phyloP scores from a whole-genome alignment of 1,140 invertebrate species.

The Drosophila tani region DNA sequence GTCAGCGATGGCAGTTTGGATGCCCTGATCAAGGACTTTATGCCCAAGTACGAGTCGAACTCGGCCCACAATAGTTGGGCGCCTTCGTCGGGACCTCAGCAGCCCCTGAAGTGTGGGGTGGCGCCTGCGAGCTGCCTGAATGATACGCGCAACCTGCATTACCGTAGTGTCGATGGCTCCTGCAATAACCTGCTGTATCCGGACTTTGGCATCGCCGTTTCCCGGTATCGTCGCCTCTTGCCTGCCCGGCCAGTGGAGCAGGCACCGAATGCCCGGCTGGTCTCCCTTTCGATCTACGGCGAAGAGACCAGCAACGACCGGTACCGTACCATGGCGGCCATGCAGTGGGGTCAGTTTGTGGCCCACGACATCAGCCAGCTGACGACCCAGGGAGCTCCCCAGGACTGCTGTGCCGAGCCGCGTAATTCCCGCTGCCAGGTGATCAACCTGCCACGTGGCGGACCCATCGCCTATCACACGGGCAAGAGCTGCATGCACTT shows the following conservation, averaged over 20 bases:
- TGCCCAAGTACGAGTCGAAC: slow-evolving; percentile 45
- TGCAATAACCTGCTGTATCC: slow-evolving; percentile 93
- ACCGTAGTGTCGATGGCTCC: slow-evolving; percentile 92
- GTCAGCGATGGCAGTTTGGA: slow-evolving; percentile 54
- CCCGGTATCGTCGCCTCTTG: slow-evolving; percentile 89
- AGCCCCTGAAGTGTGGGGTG: slow-evolving; percentile 54
- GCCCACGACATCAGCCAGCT: slow-evolving; percentile 93
- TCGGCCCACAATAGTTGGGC: slow-evolving; percentile 30
- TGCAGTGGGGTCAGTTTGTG: slow-evolving; percentile 95
- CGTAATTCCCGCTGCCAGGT: slow-evolving; percentile 89
- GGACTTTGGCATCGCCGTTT: slow-evolving; percentile 90
- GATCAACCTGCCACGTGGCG: slow-evolving; percentile 92
- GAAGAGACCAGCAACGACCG: slow-evolving; percentile 89
- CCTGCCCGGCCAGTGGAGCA: slow-evolving; percentile 89
- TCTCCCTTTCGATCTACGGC: slow-evolving; percentile 89
- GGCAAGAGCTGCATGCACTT: slow-evolving; percentile 91
- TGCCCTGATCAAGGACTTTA: slow-evolving; percentile 43
- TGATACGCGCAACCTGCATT: slow-evolving; percentile 86
- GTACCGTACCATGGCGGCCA: slow-evolving; percentile 89
- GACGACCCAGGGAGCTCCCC: slow-evolving; percentile 88
- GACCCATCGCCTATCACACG: slow-evolving; percentile 90
- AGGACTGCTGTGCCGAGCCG: slow-evolving; percentile 83
- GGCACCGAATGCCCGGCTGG: slow-evolving; percentile 88
- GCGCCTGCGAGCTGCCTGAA: slow-evolving; percentile 66
- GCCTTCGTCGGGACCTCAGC: background rate